Conservation (phyloP, 2,113 vertebrate species). For the Nothocercus nigrocapillus region DNA sequence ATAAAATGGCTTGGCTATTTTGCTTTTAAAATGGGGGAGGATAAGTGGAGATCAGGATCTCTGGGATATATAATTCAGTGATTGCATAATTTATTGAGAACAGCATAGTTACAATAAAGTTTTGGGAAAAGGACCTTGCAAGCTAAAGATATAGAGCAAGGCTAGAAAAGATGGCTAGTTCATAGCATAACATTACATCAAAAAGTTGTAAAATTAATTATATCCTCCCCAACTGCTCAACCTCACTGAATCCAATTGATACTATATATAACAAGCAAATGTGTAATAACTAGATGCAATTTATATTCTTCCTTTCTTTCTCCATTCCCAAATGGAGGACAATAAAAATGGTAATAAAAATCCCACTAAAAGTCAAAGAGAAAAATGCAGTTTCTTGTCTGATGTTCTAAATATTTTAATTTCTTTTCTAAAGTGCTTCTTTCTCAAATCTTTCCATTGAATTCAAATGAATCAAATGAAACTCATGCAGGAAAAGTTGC, state of each 20-base stretch:
- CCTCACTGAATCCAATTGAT: background rate
- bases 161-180: background rate
- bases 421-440: background rate
- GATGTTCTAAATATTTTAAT: background rate
- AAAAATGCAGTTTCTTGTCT: background rate
- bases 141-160: background rate
- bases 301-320: background rate
- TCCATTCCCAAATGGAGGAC: background rate
- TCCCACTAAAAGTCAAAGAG: background rate
- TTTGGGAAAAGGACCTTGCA: background rate
- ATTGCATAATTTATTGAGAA: background rate
- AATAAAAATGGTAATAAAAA: background rate
- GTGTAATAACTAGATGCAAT: background rate
- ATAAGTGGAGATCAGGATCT: background rate
- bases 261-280: background rate
- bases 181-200: background rate
- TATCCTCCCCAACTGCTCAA: background rate
- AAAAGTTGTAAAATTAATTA: background rate
- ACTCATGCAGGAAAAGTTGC: background rate
- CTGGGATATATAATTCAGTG: background rate
- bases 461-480: background rate
- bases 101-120: background rate
- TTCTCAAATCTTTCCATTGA: background rate
- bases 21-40: background rate
- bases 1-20: background rate